Evolutionary conservation across 2,888 invertebrate species (phyloP), one percentile per base, ranked within the genome.

Genomic region (Actias luna): DNA sequence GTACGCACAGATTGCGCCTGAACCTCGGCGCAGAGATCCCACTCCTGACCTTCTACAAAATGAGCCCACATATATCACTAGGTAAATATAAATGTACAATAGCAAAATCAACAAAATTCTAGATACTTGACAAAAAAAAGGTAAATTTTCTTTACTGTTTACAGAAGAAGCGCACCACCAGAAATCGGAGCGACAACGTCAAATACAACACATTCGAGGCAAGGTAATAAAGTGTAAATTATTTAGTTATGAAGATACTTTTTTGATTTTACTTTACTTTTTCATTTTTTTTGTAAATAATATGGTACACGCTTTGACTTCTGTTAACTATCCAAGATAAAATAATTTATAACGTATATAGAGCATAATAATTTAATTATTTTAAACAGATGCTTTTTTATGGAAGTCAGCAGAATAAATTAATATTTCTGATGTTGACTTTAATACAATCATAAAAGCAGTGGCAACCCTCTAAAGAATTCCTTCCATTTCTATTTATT

Each of bases 1-100:
- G 1, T 97, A 97, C 84, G 97, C 97, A 61, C 96, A 97, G 88
- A 97, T 97, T 69, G 95, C 65, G 83, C 93, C 84, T 39, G 87
- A 85, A 67, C 87, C 88, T 57, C 73, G 78, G 5, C 79, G 78
- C 3, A 68, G 74, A 8, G 75, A 76, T 59, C 67, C 73, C 14
- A 69, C 76, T 27, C 74, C 78, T 0, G 76, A 77, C 61, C 60
- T 72, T n/a, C 64, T 77, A 60, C 78, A 68, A 7, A 65, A 77
- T 0, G 81, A 79, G 31, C 70, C 73, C 22, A 61, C 74, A 7
- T 78, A 80, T 61, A 74, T 73, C 2, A 76, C 86, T 52, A 81
- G 85, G 84, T 86, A 66, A 25, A 18, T 29, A 31, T 22, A 0
- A 46, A n/a, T n/a, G 4, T 12, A 0, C 46, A 12, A 22, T 18